Conservation (phyloP, 2,113 vertebrate species). For the Catharus minimus region DNA sequence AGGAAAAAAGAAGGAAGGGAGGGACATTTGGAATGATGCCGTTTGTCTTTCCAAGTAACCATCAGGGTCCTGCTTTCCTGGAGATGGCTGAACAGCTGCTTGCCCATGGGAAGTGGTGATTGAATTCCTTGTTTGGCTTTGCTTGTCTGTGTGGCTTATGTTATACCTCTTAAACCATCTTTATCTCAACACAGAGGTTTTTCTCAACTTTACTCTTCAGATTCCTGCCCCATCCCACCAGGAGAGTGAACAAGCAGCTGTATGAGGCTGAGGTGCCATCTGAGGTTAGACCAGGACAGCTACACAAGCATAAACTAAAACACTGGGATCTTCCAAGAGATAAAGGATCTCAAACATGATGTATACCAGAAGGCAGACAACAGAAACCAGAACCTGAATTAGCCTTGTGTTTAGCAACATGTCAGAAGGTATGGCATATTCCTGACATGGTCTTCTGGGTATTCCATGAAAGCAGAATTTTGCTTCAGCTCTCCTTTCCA, state of each 20-base stretch:
- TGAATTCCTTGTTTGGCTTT: background rate
- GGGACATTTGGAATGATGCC: rapidly evolving
- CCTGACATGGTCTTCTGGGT: background rate
- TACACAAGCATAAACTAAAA: background rate
- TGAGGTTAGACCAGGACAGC: background rate
- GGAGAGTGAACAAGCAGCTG: rapidly evolving
- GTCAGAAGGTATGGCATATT: background rate
- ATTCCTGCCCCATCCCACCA: background rate
- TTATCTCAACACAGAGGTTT: background rate
- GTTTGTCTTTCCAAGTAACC: background rate
- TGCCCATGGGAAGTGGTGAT: rapidly evolving
- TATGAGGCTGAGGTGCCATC: background rate
- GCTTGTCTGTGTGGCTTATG: background rate
- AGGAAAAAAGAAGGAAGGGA: background rate
- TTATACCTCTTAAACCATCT: background rate
- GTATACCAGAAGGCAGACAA: background rate
- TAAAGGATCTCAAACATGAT: background rate
- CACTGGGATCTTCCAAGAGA: background rate
- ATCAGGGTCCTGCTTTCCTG: background rate
- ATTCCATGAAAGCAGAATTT: background rate
- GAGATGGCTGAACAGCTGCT: background rate
- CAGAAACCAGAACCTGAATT: background rate
- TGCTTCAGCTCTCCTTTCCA: background rate
- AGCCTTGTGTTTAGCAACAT: background rate
- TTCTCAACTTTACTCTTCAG: background rate